Conservation (phyloP, 2,888 invertebrate genomes). For the Deilephila porcellus region DNA sequence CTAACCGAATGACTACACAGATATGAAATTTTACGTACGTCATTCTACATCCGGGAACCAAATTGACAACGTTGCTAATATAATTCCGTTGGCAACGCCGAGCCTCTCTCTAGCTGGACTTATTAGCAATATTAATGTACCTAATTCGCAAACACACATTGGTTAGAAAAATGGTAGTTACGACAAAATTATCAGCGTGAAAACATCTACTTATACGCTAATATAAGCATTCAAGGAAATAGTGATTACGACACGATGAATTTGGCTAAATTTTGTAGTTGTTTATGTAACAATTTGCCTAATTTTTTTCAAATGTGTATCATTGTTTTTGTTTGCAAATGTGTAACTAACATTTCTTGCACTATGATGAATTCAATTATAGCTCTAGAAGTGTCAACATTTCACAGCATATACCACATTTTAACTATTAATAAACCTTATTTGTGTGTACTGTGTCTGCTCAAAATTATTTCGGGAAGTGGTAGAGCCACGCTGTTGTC, state of each 20-base stretch:
- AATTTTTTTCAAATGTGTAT: background rate
- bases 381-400: no score
- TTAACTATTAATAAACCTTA: no score
- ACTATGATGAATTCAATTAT: no score
- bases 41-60: no score
- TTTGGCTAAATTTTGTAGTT: background rate
- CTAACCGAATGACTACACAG: no score
- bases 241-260: background rate
- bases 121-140: background rate
- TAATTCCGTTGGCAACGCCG: background rate
- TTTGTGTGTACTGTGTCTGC: no score
- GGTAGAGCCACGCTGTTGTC: no score
- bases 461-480: no score
- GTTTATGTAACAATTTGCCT: background rate
- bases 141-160: background rate
- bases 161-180: background rate
- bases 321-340: background rate
- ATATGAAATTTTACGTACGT: no score
- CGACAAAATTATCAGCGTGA: background rate
- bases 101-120: background rate
- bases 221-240: background rate
- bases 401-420: no score
- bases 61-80: no score
- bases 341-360: no score
- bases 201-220: background rate